A percentile compares a stretch with the other conserved stretches of the same genome.
Evolutionary conservation across 2,113 vertebrate species (phyloP).

Genomic region (Brachyhypopomus occidentalis): DNA sequence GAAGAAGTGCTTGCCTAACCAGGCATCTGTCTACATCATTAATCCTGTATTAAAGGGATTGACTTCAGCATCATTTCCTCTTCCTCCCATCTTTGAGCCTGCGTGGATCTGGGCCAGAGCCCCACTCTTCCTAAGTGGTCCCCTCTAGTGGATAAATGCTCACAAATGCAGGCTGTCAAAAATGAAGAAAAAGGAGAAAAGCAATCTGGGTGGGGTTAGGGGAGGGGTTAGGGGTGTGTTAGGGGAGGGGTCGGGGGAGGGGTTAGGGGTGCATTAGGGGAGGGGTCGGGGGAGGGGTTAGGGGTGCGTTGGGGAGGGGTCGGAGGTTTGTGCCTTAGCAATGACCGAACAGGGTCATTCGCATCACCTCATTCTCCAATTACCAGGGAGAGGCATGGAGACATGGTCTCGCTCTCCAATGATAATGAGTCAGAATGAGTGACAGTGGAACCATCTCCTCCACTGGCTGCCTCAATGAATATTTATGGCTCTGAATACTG

Average conservation of each 20-base stretch:
- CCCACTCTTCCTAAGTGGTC: constrained; percentile 55
- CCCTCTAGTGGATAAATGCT: constrained; percentile 17
- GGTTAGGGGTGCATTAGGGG: too few relatives aligned
- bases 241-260: too few relatives aligned
- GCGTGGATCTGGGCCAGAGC: constrained; percentile 54
- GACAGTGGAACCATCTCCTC: constrained; percentile 23
- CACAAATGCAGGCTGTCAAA: constrained; percentile 26
- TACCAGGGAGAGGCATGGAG: constrained; percentile 8
- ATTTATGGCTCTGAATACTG: constrained; percentile 30
- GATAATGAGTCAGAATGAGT: constrained; percentile 11
- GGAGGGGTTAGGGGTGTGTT: too few relatives aligned
- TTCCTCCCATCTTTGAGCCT: constrained; percentile 47
- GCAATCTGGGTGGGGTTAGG: background rate
- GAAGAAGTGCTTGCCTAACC: constrained; percentile 36
- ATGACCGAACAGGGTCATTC: constrained; percentile 45
- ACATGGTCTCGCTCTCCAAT: background rate
- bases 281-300: too few relatives aligned
- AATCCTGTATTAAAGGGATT: constrained; percentile 52
- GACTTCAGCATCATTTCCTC: constrained; percentile 48
- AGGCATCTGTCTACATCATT: constrained; percentile 45
- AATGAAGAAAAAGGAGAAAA: constrained; percentile 27
- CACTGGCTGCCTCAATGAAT: constrained; percentile 34
- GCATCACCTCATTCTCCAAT: constrained; percentile 32
- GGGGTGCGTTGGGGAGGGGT: background rate
- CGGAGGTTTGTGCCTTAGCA: constrained; percentile 12